phyloP scores from a whole-genome alignment of 2,888 invertebrate species.

The Apodemia hepburni region DNA sequence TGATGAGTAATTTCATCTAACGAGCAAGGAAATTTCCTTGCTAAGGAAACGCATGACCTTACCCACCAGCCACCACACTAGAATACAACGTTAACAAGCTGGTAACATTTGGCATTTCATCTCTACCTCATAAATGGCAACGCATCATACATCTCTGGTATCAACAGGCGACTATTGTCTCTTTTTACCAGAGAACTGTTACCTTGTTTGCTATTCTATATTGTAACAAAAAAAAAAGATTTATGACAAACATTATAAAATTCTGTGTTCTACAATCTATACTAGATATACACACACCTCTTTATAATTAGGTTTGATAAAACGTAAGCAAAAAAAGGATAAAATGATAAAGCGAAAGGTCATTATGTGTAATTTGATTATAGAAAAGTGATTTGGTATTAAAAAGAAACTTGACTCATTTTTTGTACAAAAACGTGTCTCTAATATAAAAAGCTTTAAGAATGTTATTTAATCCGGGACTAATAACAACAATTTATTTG shows the following conservation, averaged over 20 bases:
- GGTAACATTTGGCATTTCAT: too few relatives aligned
- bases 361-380: constrained; percentile 45
- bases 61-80: too few relatives aligned
- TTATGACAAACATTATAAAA: neutral
- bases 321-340: constrained; percentile 29
- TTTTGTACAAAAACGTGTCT: constrained; percentile 52
- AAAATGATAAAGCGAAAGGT: constrained; percentile 36
- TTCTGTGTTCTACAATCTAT: neutral
- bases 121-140: too few relatives aligned
- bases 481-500: constrained; percentile 59
- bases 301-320: constrained; percentile 13
- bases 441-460: constrained; percentile 44
- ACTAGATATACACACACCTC: neutral
- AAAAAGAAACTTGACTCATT: constrained; percentile 45
- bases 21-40: too few relatives aligned
- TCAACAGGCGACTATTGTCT: too few relatives aligned
- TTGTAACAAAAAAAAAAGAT: too few relatives aligned
- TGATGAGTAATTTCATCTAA: too few relatives aligned
- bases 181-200: too few relatives aligned
- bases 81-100: too few relatives aligned
- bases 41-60: too few relatives aligned
- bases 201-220: too few relatives aligned
- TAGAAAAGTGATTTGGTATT: constrained; percentile 48
- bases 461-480: constrained; percentile 61
- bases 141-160: too few relatives aligned